phyloP scores from a whole-genome alignment of 2,888 invertebrate genomes.

The Ischnura elegans region DNA sequence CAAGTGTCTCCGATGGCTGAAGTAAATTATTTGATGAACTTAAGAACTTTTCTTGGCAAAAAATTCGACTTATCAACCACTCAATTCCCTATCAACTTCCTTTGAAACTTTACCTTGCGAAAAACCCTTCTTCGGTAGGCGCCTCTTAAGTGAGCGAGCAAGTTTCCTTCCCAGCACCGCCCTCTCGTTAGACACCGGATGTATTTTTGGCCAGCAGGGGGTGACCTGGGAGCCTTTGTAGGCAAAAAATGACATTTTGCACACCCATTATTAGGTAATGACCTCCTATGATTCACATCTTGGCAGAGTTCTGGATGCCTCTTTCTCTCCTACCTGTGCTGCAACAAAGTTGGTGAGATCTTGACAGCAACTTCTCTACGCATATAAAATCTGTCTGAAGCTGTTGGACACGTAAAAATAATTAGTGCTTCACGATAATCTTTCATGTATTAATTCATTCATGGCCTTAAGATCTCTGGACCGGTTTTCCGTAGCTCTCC shows the following conservation, averaged over 20 bases:
- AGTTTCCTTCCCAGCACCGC: neutral
- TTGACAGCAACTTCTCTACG: too few relatives aligned
- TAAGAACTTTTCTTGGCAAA: neutral
- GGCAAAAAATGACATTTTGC: neutral
- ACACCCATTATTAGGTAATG: neutral
- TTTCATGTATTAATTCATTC: too few relatives aligned
- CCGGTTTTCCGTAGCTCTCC: too few relatives aligned
- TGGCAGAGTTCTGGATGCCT: neutral
- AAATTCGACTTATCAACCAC: conserved; percentile 13
- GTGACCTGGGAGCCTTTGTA: neutral
- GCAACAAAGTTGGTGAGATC: neutral
- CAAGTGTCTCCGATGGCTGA: neutral
- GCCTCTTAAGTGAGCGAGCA: neutral
- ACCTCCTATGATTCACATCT: neutral
- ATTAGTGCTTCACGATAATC: too few relatives aligned
- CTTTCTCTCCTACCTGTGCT: neutral
- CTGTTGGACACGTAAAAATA: too few relatives aligned
- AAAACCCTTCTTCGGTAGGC: neutral
- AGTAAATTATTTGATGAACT: conserved; percentile 25
- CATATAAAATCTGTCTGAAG: too few relatives aligned
- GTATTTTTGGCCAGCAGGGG: neutral
- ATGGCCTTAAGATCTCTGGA: too few relatives aligned
- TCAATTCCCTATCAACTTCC: neutral
- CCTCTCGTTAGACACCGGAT: neutral
- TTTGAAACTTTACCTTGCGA: neutral